Evolutionary conservation across 1,140 invertebrate genomes (phyloP), one percentile per base, ranked within the genome.

Genomic region (Choristoneura fumiferana): DNA sequence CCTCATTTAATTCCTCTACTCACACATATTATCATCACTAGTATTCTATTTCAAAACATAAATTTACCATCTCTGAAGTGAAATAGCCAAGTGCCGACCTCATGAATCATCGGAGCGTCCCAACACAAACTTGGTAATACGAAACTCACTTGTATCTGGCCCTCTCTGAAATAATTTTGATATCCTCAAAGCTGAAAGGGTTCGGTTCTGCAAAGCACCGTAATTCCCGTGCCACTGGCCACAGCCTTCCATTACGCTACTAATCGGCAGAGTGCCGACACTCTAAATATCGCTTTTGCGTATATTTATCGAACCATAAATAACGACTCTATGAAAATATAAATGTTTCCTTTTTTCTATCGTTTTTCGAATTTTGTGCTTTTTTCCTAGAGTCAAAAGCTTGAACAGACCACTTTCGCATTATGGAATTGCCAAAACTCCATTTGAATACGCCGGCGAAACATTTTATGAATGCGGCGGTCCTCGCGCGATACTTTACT

Each of bases 381-480:
- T 87, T 63, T 89, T 87, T 87, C 82, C 84, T 87, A 86, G 86
- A 89, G 78, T 89, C 86, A 89, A 89, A 89, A 89, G 86, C 84
- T 81, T 81, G 83, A 87, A 89, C 86, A 86, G 86, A 87, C 86
- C 86, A 87, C 86, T 89, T 89, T 84, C 80, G 81, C 81, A 89
- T 89, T 89, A 89, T 86, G 86, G 86, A 87, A 87, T 89, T 89
- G 86, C 86, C 82, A 86, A 86, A 88, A 89, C 79, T 87, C 84
- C 78, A 84, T 84, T 86, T 77, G 71, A 18, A 52, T 69, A 66
- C 60, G 65, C 65, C 68, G 57, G 64, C 55, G 52, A 63, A 82
- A 77, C 57, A 67, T 64, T 74, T 55, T 74, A 81, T 60, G 40
- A 10, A 36, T 12, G 43, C 4, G 0, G 5, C 10, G 17, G 10